Conservation (phyloP, 2,113 vertebrate genomes). For the Notiomystis cincta region DNA sequence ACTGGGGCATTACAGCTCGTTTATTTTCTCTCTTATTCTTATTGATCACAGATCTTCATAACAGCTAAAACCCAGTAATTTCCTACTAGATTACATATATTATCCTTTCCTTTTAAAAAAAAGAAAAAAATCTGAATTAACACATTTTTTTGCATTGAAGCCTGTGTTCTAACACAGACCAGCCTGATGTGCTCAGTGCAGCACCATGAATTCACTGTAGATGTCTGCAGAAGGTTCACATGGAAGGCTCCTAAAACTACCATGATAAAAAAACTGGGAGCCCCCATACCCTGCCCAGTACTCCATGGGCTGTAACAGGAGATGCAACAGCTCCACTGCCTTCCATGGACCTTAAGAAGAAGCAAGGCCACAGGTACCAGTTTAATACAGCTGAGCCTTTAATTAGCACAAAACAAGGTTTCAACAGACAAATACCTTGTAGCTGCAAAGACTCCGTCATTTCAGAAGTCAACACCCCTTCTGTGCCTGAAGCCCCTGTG, state of each 20-base stretch:
- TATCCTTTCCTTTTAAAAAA: neutral
- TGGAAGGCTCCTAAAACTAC: rapidly evolving
- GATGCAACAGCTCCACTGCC: neutral
- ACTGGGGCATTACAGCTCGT: neutral
- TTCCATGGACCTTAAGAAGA: neutral
- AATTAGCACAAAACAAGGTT: neutral
- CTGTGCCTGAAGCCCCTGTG: neutral
- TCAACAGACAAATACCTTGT: neutral
- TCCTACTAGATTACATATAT: neutral
- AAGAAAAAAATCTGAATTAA: neutral
- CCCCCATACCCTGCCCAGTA: neutral
- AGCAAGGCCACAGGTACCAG: neutral
- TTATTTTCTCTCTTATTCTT: neutral
- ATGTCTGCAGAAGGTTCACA: neutral
- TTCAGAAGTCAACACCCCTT: neutral
- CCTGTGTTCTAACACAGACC: neutral
- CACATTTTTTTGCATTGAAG: neutral
- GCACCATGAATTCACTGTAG: neutral
- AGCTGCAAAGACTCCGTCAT: neutral
- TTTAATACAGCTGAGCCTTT: neutral
- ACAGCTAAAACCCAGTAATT: neutral
- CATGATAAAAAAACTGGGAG: rapidly evolving
- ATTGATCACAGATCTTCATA: neutral
- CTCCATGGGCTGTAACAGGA: neutral
- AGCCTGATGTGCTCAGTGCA: neutral